Evolutionary conservation across 2,888 invertebrate genomes (phyloP), one percentile per base, ranked within the genome.

Genomic region (Trachelus iudaicus): DNA sequence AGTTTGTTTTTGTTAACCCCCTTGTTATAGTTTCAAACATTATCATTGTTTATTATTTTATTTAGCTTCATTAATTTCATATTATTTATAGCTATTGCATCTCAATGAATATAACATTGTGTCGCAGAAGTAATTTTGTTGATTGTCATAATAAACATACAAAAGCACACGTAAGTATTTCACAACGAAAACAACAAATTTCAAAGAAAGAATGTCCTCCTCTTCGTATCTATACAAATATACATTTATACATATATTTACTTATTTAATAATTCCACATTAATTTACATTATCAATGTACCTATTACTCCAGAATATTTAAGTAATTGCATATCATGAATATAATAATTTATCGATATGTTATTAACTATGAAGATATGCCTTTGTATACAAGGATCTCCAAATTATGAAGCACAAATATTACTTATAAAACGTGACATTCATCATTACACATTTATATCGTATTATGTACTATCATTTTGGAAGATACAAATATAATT

Each of bases 61-160:
- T 23, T 56, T 6, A 56, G 56, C 23, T 23, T 56, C 23, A 6
- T 23, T 56, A 56, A 33, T 77, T 69, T 77, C 68, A n/a, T 69
- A 40, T 73, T 75, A 35, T n/a, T n/a, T 71, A 35, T 35, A 77
- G 73, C 35, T 35, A 31, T 35, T 74, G 33, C 15, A 74, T 74
- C 6, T 74, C 35, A 34, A 33, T 33, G 30, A 74, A 34, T 77
- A 77, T 81, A 76, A 30, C 34, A 79, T 78, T 80, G 73, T 73
- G 75, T 56, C 73, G 35, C 40, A 73, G 76, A 68, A 76, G 78
- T 76, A 81, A 75, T 77, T 76, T 79, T 79, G 33, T 33, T 69
- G 76, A 69, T 75, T 68, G 34, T 69, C 76, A 75, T 73, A 69
- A 78, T 83, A 75, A 35, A 78, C 37, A 79, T 79, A 75, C 56